Evolutionary conservation across 2,113 vertebrate genomes (phyloP), one percentile per base, ranked within the genome.

Genomic region (Seriola aureovittata): DNA sequence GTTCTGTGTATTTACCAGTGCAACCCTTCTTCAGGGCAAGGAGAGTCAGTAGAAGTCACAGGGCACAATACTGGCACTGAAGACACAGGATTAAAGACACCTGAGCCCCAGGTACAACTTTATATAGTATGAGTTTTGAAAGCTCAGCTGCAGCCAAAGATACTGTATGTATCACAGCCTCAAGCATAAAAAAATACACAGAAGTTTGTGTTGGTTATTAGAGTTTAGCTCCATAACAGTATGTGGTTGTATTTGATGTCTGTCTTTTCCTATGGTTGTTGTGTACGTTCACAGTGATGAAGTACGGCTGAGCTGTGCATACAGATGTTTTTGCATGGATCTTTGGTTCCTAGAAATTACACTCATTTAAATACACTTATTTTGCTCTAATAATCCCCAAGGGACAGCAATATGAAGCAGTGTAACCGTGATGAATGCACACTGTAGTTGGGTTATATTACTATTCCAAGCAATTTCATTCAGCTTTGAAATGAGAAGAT

Each of bases 391-490:
- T 93, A 93, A 91, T 93, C 89, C 90, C 88, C 85, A n/a, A 89
- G 86, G 90, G 91, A 91, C 80, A 48, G 85, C 78, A 32, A 73
- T 72, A 84, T 79, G 84, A 89, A 74, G 87, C 91, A n/a, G 80
- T 81, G 87, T 81, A 93, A 93, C 88, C 63, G 91, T 94, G 93
- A 94, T 93, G 88, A 91, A 94, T 89, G 87, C 79, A 44, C 85
- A 94, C 90, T 94, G 92, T 91, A 91, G 86, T 91, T 91, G 78
- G 90, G 77, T 70, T 86, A 92, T 94, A 95, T 95, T 95, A 95
- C 91, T 88, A 90, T 95, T 93, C 85, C 57, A n/a, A 69, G 92
- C 92, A 94, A 92, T 95, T 94, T 94, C 89, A 94, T 92, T 93
- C 50, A 44, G 92, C 85, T 91, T 92, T 88, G 91, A 94, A 95